phyloP scores from a whole-genome alignment of 2,113 vertebrate species.

The Chiloscyllium plagiosum region DNA sequence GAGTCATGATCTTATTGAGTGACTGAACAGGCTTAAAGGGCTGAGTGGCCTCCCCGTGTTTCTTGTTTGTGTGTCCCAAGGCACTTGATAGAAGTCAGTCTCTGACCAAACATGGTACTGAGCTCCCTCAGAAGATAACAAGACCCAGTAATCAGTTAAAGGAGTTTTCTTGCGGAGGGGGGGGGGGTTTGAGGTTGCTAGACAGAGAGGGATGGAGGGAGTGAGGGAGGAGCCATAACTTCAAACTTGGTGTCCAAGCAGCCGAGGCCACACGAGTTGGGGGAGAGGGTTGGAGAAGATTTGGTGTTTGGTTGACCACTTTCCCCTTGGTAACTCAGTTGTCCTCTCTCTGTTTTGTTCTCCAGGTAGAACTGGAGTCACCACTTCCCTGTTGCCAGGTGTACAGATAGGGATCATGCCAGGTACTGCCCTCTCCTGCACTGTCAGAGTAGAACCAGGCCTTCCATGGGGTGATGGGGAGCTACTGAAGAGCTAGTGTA shows the following conservation, averaged over 20 bases:
- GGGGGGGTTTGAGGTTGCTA: no score
- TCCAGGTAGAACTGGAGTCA: constrained; percentile 80
- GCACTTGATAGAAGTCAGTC: neutral
- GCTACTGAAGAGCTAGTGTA: no score
- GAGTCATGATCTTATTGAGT: no score
- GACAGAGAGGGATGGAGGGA: neutral
- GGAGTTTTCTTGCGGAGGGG: no score
- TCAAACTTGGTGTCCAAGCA: neutral
- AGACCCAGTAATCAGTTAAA: no score
- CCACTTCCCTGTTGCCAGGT: constrained; percentile 84
- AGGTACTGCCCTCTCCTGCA: constrained; percentile 55
- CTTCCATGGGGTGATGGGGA: neutral
- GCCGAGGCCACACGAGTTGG: neutral
- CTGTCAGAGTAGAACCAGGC: neutral
- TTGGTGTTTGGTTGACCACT: neutral
- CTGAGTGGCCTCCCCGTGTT: no score
- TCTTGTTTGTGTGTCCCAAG: neutral
- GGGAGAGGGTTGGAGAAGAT: no score
- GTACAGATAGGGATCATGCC: constrained; percentile 90
- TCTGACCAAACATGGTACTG: neutral
- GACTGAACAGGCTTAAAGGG: no score
- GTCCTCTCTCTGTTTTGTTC: constrained; percentile 70
- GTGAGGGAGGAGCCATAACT: no score
- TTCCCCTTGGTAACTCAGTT: constrained; percentile 57
- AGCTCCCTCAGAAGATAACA: neutral